These are phyloP conservation scores for Cynopterus brachyotis DNA, from an alignment of 2,113 vertebrate species.

Conservation along the genomic window DNA sequence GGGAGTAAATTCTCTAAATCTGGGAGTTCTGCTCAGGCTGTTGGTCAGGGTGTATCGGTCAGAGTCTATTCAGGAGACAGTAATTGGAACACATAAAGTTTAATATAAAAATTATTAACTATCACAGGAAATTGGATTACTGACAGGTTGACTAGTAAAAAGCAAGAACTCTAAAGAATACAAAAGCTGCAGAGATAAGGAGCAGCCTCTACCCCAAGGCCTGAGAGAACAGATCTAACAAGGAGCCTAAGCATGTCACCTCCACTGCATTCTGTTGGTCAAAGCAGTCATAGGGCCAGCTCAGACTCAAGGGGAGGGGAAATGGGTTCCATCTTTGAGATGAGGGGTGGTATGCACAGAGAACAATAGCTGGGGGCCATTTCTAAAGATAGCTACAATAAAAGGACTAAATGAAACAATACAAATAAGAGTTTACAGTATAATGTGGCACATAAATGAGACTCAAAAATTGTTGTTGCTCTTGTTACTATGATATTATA, in stretches of 20 bases:
- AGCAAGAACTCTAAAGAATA: background rate
- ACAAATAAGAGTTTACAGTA: background rate
- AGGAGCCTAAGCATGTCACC: background rate
- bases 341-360: background rate
- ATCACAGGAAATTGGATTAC: background rate
- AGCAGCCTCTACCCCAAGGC: background rate
- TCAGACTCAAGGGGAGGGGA: background rate
- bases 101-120: background rate
- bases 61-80: background rate
- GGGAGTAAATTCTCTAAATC: background rate
- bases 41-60: background rate
- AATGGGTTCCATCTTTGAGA: background rate
- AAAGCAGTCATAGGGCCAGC: background rate
- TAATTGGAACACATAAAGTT: background rate
- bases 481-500: background rate
- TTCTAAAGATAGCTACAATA: background rate
- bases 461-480: background rate
- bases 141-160: background rate
- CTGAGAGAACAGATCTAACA: background rate
- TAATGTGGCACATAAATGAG: background rate
- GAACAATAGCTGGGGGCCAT: background rate
- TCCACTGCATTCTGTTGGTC: background rate
- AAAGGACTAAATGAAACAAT: background rate
- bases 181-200: background rate
- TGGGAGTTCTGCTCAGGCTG: background rate